A percentile compares a stretch with the other conserved stretches of the same genome.
These are phyloP conservation scores for Carollia perspicillata DNA, from an alignment of 2,113 vertebrate genomes.

Conservation along the genomic window DNA sequence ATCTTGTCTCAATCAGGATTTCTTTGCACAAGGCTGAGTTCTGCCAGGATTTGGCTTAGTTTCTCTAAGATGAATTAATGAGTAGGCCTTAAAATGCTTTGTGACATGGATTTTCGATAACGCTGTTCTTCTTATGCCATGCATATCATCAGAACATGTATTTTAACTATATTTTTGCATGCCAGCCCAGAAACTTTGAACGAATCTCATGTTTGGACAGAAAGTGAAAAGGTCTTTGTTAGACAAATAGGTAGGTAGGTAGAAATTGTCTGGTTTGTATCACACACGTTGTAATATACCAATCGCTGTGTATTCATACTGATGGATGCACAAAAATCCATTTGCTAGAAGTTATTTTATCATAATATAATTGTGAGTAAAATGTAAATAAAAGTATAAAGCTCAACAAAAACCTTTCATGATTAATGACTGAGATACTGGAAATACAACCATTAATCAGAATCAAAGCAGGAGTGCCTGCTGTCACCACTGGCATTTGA, in stretches of 20 bases:
- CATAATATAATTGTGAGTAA: not conserved
- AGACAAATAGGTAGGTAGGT: not conserved
- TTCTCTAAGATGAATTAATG: slow-evolving; percentile 19
- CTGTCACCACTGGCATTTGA: not conserved
- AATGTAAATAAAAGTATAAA: slow-evolving; percentile 31
- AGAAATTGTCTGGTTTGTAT: not conserved
- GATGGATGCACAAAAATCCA: not conserved
- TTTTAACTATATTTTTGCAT: not conserved
- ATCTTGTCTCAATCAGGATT: not conserved
- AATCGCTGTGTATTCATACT: not conserved
- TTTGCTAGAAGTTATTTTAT: not conserved
- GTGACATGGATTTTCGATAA: not conserved
- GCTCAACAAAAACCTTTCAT: not conserved
- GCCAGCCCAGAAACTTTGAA: not conserved
- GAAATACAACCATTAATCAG: not conserved
- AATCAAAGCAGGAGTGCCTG: not conserved
- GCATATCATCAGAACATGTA: not conserved
- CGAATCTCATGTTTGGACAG: not conserved
- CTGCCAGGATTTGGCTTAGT: not conserved
- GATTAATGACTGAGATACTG: not conserved
- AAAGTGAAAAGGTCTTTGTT: not conserved
- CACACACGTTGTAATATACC: not conserved
- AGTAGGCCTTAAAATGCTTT: not conserved
- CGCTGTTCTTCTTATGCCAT: not conserved
- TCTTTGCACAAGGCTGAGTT: not conserved